Percentiles rank a stretch among this genome's conserved stretches.
Evolutionary conservation across 2,797 vertebrate genomes (phyloP).

Genomic region (Eurystomus glaucurus): DNA sequence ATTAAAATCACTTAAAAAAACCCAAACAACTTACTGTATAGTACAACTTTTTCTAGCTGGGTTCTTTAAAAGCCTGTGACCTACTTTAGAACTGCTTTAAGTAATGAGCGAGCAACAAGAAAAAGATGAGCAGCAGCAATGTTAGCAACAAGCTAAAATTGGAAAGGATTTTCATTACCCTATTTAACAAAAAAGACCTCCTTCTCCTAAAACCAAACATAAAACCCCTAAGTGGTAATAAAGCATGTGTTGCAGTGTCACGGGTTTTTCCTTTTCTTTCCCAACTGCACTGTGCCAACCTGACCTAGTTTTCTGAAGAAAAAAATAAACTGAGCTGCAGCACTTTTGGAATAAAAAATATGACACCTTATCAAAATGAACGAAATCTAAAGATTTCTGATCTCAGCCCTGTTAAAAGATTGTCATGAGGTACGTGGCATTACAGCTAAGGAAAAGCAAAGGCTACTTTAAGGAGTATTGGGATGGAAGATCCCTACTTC

Average conservation of each 20-base stretch:
- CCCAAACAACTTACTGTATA: not conserved
- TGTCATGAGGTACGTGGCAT: not conserved
- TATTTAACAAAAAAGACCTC: not conserved
- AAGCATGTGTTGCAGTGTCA: not conserved
- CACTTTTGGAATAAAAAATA: not conserved
- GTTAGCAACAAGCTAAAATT: slow-evolving; percentile 33
- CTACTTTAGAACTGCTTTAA: slow-evolving; percentile 22
- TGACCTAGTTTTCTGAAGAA: slow-evolving; percentile 26
- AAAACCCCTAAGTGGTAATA: not conserved
- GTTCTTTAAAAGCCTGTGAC: slow-evolving; percentile 36
- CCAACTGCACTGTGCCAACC: not conserved
- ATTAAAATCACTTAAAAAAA: not conserved
- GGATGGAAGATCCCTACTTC: not conserved
- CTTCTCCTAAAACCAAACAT: not conserved
- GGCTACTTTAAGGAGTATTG: not conserved
- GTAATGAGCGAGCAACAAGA: not conserved
- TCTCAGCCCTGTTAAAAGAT: not conserved
- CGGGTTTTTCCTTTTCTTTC: slow-evolving; percentile 19
- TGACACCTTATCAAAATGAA: not conserved
- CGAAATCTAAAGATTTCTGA: not conserved
- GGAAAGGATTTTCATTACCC: slow-evolving; percentile 28
- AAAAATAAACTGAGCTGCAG: not conserved
- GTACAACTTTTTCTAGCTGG: not conserved
- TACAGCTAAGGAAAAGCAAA: not conserved
- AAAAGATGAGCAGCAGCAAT: not conserved